Conservation (phyloP, 2,888 invertebrate genomes). For the Hemithea aestivaria region DNA sequence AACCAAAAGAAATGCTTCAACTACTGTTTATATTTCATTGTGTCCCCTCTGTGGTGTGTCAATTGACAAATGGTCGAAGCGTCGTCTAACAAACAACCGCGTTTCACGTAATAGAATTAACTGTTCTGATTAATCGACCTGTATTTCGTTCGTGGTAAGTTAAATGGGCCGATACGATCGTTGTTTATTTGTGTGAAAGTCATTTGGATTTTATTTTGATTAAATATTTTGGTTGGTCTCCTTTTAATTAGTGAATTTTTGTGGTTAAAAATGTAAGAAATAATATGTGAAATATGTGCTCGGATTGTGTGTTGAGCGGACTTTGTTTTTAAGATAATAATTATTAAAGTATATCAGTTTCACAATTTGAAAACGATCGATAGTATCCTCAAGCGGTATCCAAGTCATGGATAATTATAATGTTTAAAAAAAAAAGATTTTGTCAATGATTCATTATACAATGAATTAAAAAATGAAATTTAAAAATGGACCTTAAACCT, state of each 20-base stretch:
- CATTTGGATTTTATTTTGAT: conserved; percentile 1
- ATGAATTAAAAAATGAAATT: no score
- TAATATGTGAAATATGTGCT: no score
- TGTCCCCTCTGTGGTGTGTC: conserved; percentile 26
- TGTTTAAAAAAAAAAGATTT: no score
- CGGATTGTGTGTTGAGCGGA: no score
- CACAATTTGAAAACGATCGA: no score
- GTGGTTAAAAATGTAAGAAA: no score
- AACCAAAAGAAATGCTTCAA: background rate
- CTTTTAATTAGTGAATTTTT: background rate
- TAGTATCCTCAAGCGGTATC: no score
- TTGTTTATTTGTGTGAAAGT: conserved; percentile 6
- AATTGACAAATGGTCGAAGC: conserved; percentile 50
- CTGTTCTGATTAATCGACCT: conserved; percentile 55
- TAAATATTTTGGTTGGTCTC: background rate
- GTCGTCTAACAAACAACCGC: conserved; percentile 45
- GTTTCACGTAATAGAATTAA: conserved; percentile 60
- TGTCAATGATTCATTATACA: no score
- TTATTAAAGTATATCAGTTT: no score
- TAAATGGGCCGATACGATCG: conserved; percentile 20
- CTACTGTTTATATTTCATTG: conserved; percentile 1
- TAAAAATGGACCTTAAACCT: no score
- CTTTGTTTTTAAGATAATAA: no score
- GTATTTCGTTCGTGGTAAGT: conserved; percentile 26
- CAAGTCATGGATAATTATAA: no score